Base-by-base conservation (phyloP, 2,797 vertebrate genomes). In the Streptopelia turtur region DNA sequence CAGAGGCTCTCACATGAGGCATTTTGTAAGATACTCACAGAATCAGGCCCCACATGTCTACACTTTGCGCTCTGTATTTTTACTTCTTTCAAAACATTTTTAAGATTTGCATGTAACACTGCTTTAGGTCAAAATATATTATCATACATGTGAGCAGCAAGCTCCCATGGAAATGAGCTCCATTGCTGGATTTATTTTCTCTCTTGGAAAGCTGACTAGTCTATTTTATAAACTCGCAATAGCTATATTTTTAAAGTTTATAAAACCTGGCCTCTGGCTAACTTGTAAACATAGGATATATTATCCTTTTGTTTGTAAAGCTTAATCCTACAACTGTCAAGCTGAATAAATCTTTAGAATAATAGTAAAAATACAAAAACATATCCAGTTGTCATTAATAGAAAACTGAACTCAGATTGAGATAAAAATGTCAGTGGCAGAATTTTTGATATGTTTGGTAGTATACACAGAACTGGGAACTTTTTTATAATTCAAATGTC, bases 201-300 rank as follows among this genome's bases (percentile, higher is more conserved):
- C 71, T 93, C 79, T 94, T 89, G 41, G 69, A 96, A 94, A 96
- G 89, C 88, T 94, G 91, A 95, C 77, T 92, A 75, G 64, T 59
- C 95, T 80, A 82, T 94, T 97, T 96, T 87, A 96, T 95, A 97
- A 94, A 96, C 92, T 72, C 89, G 75, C 68, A 96, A 97, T 90
- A 94, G 92, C 37, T 90, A 53, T 93, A 94, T 94, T 96, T 87
- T 91, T 93, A 94, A 95, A 95, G 93, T 97, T 96, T 97, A 91
- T 95, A 94, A 97, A 97, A 94, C 25, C 70, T 96, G 70, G 81
- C 87, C 89, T 89, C 87, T 96, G 76, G 88, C 72, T 97, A 97
- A 96, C 87, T 94, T 97, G 71, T 94, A 96, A 94, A 96, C 94
- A 96, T 64, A 93, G 87, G 95, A 97, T 85, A 95, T 57, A 91